Percentiles rank a stretch among this genome's conserved stretches.
phyloP scores from a whole-genome alignment of 1,140 invertebrate species.

The Neodiprion lecontei region DNA sequence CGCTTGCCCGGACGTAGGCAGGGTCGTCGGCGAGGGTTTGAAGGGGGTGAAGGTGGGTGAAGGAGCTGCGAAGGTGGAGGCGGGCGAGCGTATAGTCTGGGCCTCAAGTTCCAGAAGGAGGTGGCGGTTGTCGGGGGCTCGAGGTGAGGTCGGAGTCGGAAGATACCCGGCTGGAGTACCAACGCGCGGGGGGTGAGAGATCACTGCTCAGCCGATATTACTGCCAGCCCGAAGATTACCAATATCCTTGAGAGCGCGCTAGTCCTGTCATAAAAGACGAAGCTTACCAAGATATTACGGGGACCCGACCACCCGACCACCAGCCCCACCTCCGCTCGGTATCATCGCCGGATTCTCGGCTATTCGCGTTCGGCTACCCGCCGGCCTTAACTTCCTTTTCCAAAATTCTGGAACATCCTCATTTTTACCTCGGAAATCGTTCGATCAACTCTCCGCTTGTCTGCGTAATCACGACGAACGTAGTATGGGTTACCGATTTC shows the following conservation, averaged over 20 bases:
- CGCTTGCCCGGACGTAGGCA: conserved; percentile 35
- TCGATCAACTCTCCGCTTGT: no score
- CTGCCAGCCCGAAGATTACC: conserved; percentile 59
- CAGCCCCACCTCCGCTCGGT: conserved; percentile 24
- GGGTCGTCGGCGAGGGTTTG: conserved; percentile 9
- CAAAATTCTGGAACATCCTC: conserved; percentile 16
- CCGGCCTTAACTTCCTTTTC: conserved; percentile 44
- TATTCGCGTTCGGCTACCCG: no score
- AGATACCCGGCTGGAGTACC: conserved; percentile 15
- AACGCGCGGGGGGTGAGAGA: conserved; percentile 52
- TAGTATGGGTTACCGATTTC: no score
- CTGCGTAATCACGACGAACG: no score
- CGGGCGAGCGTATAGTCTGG: conserved; percentile 12
- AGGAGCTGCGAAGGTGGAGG: conserved; percentile 12
- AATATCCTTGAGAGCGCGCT: conserved; percentile 60
- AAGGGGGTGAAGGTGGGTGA: conserved; percentile 8
- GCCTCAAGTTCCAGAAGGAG: conserved; percentile 1
- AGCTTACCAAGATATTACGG: conserved; percentile 60
- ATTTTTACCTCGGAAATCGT: conserved; percentile 54
- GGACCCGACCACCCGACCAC: conserved; percentile 35
- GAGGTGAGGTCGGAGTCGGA: conserved; percentile 19
- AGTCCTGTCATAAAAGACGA: conserved; percentile 60
- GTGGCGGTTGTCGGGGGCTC: conserved; percentile 2
- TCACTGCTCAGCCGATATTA: conserved; percentile 60
- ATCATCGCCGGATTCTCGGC: no score